Base-by-base conservation (phyloP, 2,888 invertebrate genomes). In the Acrocera orbiculus region DNA sequence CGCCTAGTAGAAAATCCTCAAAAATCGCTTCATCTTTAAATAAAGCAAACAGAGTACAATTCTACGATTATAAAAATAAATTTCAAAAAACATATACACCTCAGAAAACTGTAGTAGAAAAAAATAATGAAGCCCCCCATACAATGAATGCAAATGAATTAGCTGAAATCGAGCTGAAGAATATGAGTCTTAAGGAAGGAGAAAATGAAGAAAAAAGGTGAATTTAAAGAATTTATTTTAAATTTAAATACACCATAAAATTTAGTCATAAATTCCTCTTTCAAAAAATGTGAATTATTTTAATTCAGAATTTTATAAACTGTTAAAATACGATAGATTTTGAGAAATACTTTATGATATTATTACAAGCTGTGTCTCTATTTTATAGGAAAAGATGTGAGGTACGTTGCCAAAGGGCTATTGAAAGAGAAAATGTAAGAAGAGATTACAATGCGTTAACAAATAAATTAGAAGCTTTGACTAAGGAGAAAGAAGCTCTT, bases 391-490 rank as follows among this genome's bases (percentile, higher is more conserved):
- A 51, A 44, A 45, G 49, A 23, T 46, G 43, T 4, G 48, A 50
- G 4, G 47, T 53, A 27, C 56, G 68, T 5, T 65, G 66, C 3
- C 53, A 59, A 34, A 57, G 56, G 40, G 69, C 69, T 2, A 39
- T 67, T 27, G 63, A 65, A 44, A 63, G 62, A 17, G 63, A 64
- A 40, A 59, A 58, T 45, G 53, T 66, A 9, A 58, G 62, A 26
- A 55, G 59, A 28, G 65, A 68, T 43, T 67, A 66, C 42, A 53
- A 59, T 11, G 58, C 62, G 31, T 46, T 69, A 37, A 54, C 66
- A 23, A 53, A 60, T 31, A 61, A 65, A 44, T 46, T 69, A 42
- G 58, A 62, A 17, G 58, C 64, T 31, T 41, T 68, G 10, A 57
- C 63, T 0, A 50, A 52, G 14, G 50, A 55, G 32, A 46, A 54